Base-by-base conservation (phyloP, 2,113 vertebrate genomes). In the Chaetodon trifascialis region DNA sequence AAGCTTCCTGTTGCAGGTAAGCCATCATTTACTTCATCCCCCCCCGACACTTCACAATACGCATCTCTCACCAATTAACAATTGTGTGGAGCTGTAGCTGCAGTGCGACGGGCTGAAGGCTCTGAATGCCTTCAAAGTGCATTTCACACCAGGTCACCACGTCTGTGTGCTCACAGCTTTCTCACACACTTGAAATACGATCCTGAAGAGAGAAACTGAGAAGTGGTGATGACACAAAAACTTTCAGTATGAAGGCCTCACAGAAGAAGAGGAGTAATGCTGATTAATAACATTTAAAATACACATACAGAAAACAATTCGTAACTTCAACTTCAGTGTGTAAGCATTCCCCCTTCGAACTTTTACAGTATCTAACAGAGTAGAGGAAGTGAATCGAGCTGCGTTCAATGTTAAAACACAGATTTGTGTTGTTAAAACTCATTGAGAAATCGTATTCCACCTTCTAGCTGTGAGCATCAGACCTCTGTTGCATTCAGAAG, bases 1-100 rank as follows among this genome's bases (percentile, higher is more conserved):
- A 93, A 81, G 79, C 86, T 89, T 91, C 89, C 84, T 91, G 83
- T 89, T 68, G 75, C 83, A 86, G 82, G 79, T 86, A 86, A 81
- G 76, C 42, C 58, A 71, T 84, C 74, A 74, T 82, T 91, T 70
- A 65, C 59, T 36, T 30, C 14, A 5, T 15, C 21, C 25, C 36
- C 38, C 25, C 21, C n/a, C 38, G 21, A 79, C 49, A 19, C 88
- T 16, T 73, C 46, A 68, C 90, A 93, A 92, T 92, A 87, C 79
- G 12, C 91, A 88, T 91, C 83, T 75, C 64, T 73, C 15, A 52
- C 64, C 80, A 88, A 68, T 89, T 77, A 84, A 83, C 76, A 83
- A 36, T n/a, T 60, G 71, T 60, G 52, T 76, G 54, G 71, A 65
- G 10, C 52, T 79, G 44, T 11, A 9, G 70, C 44, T 55, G 34